Percentiles rank a stretch among this genome's conserved stretches.
Evolutionary conservation across 2,888 invertebrate genomes (phyloP).

Genomic region (Ophraella communa): DNA sequence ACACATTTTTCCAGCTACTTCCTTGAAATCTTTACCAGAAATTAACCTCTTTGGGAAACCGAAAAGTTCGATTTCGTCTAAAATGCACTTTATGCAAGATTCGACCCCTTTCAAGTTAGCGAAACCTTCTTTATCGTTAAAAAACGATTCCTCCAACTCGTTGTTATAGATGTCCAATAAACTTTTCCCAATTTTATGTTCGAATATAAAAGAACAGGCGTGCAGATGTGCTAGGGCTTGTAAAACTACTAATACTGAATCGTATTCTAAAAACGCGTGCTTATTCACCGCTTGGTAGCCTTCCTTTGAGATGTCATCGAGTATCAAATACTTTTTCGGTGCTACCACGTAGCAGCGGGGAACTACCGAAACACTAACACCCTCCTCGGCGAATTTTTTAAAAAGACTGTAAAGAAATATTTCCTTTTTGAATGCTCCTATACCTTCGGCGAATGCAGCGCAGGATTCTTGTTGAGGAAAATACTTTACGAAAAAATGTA

Average conservation of each 20-base stretch:
- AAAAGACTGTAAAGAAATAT: conserved; percentile 46
- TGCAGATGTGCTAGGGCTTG: conserved; percentile 54
- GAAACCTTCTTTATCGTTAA: conserved; percentile 42
- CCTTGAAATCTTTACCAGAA: conserved; percentile 45
- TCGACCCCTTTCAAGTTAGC: conserved; percentile 42
- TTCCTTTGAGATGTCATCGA: conserved; percentile 56
- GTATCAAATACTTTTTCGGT: conserved; percentile 51
- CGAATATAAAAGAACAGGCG: conserved; percentile 55
- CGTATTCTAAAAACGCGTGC: conserved; percentile 44
- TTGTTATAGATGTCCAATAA: conserved; percentile 40
- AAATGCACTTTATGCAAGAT: conserved; percentile 47
- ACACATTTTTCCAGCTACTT: conserved; percentile 38
- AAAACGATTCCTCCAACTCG: conserved; percentile 44
- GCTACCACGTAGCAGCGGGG: conserved; percentile 53
- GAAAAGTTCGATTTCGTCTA: conserved; percentile 47
- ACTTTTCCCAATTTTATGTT: conserved; percentile 39
- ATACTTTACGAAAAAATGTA: conserved; percentile 50
- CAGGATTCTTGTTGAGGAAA: conserved; percentile 44
- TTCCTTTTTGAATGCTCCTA: conserved; percentile 49
- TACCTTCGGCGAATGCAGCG: conserved; percentile 45
- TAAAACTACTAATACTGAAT: conserved; percentile 48
- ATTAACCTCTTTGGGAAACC: conserved; percentile 43
- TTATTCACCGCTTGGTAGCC: conserved; percentile 49
- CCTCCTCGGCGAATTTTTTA: conserved; percentile 35
- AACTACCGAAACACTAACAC: conserved; percentile 48